Percentiles rank a stretch among this genome's conserved stretches.
Conservation (phyloP, 2,113 vertebrate genomes). For the Rhagologus leucostigma region DNA sequence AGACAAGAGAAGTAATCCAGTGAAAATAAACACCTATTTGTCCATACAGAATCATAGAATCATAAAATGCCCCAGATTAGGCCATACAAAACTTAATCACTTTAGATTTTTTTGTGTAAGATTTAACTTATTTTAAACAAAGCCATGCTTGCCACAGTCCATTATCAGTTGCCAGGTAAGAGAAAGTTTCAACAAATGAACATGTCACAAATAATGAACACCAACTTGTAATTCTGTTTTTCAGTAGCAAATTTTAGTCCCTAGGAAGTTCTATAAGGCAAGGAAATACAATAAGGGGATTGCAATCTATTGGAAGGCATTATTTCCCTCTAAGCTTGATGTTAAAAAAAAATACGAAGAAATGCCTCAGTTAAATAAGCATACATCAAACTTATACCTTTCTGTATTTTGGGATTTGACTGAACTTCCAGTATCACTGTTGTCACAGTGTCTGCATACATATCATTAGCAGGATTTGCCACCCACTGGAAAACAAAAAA, state of each 20-base stretch:
- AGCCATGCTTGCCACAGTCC: neutral
- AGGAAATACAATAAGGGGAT: neutral
- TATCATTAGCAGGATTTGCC: slow-evolving; percentile 94
- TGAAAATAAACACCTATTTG: neutral
- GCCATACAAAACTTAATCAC: neutral
- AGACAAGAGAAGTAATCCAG: neutral
- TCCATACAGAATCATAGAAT: neutral
- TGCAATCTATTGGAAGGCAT: neutral
- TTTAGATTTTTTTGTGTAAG: neutral
- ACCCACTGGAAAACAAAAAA: slow-evolving; percentile 80
- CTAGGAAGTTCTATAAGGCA: neutral
- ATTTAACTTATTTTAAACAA: neutral
- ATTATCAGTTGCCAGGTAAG: neutral
- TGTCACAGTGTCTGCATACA: slow-evolving; percentile 93
- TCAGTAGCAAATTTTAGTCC: neutral
- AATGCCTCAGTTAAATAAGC: neutral
- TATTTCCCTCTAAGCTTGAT: neutral
- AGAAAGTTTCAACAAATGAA: neutral
- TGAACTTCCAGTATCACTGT: slow-evolving; percentile 95
- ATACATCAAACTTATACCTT: slow-evolving; percentile 71
- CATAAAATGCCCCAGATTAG: neutral
- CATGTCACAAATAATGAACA: neutral
- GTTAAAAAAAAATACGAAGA: neutral
- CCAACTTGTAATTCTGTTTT: neutral
- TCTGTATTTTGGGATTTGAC: slow-evolving; percentile 93